These are phyloP conservation scores for Cylas formicarius DNA, from an alignment of 1,140 invertebrate genomes.

Conservation along the genomic window DNA sequence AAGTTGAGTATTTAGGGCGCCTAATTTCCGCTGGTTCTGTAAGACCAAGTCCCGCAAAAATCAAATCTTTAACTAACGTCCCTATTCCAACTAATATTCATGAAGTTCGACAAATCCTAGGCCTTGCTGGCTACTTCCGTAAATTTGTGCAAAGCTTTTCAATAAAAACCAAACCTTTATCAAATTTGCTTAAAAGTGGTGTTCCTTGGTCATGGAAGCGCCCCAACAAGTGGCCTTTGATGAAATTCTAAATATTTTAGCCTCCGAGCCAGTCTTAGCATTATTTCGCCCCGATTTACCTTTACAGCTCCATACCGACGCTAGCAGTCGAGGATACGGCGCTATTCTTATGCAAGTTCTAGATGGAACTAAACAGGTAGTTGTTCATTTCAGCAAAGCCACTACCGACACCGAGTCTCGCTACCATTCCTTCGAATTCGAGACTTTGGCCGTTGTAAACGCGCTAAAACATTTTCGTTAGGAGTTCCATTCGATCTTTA, in stretches of 20 bases:
- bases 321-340: slow-evolving; percentile 31
- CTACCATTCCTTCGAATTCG: slow-evolving; percentile 41
- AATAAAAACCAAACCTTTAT: background rate
- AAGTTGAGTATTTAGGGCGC: slow-evolving; percentile 16
- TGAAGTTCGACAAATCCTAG: slow-evolving; percentile 16
- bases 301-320: slow-evolving; percentile 38
- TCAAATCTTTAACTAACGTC: slow-evolving; percentile 21
- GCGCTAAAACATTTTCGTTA: slow-evolving; percentile 31
- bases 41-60: slow-evolving; percentile 25
- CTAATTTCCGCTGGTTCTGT: slow-evolving; percentile 17
- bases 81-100: slow-evolving; percentile 13
- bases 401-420: slow-evolving; percentile 30
- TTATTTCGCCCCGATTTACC: slow-evolving; percentile 12
- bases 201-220: background rate
- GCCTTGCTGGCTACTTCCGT: slow-evolving; percentile 13
- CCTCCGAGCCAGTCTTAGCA: slow-evolving; percentile 1
- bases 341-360: slow-evolving; percentile 35
- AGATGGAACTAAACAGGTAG: slow-evolving; percentile 12
- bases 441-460: slow-evolving; percentile 39
- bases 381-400: slow-evolving; percentile 36
- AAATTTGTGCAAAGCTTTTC: slow-evolving; percentile 13
- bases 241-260: slow-evolving; percentile 3
- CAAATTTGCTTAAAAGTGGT: background rate
- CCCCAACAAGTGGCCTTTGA: slow-evolving; percentile 4
- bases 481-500: slow-evolving; percentile 32